Percentiles rank a stretch among this genome's conserved stretches.
These are phyloP conservation scores for Nebria brevicollis DNA, from an alignment of 2,888 invertebrate species.

Conservation along the genomic window DNA sequence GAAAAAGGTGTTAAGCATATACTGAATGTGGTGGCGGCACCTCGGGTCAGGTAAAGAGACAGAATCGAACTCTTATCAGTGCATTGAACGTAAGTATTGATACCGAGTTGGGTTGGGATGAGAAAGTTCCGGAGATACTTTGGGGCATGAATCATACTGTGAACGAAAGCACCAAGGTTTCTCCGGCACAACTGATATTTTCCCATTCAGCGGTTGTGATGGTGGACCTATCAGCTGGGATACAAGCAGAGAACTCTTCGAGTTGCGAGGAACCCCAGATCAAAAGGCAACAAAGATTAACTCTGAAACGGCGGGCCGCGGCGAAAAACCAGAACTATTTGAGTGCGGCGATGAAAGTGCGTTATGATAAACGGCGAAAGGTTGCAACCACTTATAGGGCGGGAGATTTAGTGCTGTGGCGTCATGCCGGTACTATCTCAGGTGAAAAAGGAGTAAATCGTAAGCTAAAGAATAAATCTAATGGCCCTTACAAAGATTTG, in stretches of 20 bases:
- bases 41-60: constrained; percentile 37
- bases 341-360: neutral
- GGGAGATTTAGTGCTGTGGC: constrained; percentile 50
- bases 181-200: no score
- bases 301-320: constrained; percentile 7
- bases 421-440: constrained; percentile 38
- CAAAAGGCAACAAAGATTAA: constrained; percentile 45
- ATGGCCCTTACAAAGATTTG: constrained; percentile 49
- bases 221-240: no score
- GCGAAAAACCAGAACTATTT: constrained; percentile 11
- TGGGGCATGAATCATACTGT: no score
- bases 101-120: no score
- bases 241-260: no score
- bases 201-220: no score
- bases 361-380: constrained; percentile 38
- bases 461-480: constrained; percentile 49
- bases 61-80: no score
- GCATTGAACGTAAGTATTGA: no score
- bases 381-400: constrained; percentile 48
- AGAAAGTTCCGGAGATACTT: no score
- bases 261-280: no score
- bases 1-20: constrained; percentile 47
- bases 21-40: constrained; percentile 48
- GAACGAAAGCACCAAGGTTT: no score
- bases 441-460: constrained; percentile 49